Percentiles rank a stretch among this genome's conserved stretches.
phyloP scores from a whole-genome alignment of 2,113 vertebrate genomes.

The Siniperca chuatsi region DNA sequence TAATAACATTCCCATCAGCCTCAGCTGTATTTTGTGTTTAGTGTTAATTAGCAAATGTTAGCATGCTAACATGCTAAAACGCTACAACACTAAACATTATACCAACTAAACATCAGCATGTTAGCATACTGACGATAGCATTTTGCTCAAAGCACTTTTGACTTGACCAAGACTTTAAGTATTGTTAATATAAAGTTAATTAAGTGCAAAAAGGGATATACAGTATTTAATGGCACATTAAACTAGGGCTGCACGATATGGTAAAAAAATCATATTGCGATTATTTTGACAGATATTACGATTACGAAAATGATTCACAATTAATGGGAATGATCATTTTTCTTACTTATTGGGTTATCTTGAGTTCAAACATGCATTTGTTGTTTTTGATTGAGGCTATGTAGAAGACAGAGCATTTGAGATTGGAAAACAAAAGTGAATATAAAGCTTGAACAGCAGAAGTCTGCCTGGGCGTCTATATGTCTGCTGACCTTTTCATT shows the following conservation, averaged over 20 bases:
- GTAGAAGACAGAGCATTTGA: conserved; percentile 18
- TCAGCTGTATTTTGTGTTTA: background rate
- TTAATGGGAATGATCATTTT: too few relatives aligned
- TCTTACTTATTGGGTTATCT: background rate
- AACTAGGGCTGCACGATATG: too few relatives aligned
- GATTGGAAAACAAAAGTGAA: conserved; percentile 26
- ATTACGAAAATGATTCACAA: too few relatives aligned
- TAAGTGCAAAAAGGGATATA: background rate
- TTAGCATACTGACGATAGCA: background rate
- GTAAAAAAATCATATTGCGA: too few relatives aligned
- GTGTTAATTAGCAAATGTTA: background rate
- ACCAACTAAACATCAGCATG: background rate
- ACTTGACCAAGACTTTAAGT: background rate
- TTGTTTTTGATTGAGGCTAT: conserved; percentile 17
- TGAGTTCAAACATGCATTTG: conserved; percentile 22
- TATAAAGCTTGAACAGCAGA: conserved; percentile 24
- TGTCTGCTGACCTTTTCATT: conserved; percentile 49
- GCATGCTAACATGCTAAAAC: too few relatives aligned
- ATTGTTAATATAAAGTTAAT: background rate
- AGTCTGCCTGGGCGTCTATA: conserved; percentile 10
- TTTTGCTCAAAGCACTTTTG: background rate
- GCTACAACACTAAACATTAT: background rate
- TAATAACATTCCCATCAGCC: background rate
- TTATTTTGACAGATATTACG: too few relatives aligned
- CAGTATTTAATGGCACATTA: too few relatives aligned